A percentile compares a stretch with the other conserved stretches of the same genome.
These are phyloP conservation scores for Gortyna flavago DNA, from an alignment of 2,888 invertebrate species.

Conservation along the genomic window DNA sequence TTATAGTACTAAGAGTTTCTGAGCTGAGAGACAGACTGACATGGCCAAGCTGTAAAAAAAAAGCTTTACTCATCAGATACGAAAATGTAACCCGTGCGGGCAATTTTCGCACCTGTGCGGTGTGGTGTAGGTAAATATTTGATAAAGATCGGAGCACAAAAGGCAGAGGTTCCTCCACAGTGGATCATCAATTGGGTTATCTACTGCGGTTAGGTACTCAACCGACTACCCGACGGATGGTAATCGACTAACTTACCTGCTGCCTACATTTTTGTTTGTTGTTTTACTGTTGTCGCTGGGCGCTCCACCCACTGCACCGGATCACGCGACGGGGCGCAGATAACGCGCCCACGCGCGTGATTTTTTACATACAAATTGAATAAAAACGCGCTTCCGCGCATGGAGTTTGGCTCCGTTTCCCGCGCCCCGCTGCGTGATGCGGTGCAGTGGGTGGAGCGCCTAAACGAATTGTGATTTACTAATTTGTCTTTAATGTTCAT, in stretches of 20 bases:
- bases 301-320: no score
- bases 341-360: no score
- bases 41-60: neutral
- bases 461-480: neutral
- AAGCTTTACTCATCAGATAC: neutral
- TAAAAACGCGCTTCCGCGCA: no score
- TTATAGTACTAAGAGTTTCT: no score
- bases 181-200: conserved; percentile 25
- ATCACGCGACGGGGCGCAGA: no score
- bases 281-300: neutral
- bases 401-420: no score
- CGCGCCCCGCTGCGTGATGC: no score
- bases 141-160: conserved; percentile 30
- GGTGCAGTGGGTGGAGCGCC: no score
- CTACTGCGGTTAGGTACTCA: conserved; percentile 8
- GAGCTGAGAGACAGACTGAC: no score
- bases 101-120: conserved; percentile 1
- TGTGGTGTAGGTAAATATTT: conserved; percentile 18
- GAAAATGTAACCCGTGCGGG: neutral
- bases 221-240: neutral
- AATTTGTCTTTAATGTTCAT: neutral
- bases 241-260: neutral
- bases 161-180: neutral
- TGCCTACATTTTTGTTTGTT: neutral
- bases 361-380: no score